Conservation (phyloP, 1,140 invertebrate species). For the Drosophila willistoni region DNA sequence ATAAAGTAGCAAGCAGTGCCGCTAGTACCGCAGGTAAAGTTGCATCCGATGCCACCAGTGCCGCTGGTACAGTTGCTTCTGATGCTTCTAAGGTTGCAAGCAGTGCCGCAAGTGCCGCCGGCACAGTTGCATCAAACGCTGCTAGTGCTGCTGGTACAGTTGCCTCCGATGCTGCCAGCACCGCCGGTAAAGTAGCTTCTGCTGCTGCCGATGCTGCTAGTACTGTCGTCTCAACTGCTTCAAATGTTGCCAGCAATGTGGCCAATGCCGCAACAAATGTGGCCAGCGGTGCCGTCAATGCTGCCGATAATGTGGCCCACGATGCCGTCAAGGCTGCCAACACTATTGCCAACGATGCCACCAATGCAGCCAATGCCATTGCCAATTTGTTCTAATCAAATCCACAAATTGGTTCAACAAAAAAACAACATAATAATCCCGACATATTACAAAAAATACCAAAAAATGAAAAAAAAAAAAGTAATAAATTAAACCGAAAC, state of each 20-base stretch:
- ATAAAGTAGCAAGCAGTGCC: background rate
- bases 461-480: background rate
- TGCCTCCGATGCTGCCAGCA: conserved; percentile 4
- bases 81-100: background rate
- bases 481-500: conserved; percentile 2
- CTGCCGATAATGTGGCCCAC: background rate
- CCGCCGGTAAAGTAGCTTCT: conserved; percentile 28
- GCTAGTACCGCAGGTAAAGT: background rate
- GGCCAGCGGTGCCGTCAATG: background rate
- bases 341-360: conserved; percentile 9
- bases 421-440: background rate
- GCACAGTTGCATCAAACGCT: background rate
- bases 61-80: background rate
- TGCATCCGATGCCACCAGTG: background rate
- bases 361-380: conserved; percentile 13
- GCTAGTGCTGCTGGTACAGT: conserved; percentile 13
- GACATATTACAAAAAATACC: background rate
- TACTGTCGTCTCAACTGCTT: conserved; percentile 2
- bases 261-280: conserved; percentile 7
- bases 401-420: background rate
- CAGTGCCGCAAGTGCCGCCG: background rate
- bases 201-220: conserved; percentile 17
- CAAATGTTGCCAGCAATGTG: conserved; percentile 1
- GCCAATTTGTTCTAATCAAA: conserved; percentile 5
- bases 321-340: conserved; percentile 12